These are phyloP conservation scores for Drosophila emarginata DNA, from an alignment of 2,888 invertebrate genomes.

Conservation along the genomic window DNA sequence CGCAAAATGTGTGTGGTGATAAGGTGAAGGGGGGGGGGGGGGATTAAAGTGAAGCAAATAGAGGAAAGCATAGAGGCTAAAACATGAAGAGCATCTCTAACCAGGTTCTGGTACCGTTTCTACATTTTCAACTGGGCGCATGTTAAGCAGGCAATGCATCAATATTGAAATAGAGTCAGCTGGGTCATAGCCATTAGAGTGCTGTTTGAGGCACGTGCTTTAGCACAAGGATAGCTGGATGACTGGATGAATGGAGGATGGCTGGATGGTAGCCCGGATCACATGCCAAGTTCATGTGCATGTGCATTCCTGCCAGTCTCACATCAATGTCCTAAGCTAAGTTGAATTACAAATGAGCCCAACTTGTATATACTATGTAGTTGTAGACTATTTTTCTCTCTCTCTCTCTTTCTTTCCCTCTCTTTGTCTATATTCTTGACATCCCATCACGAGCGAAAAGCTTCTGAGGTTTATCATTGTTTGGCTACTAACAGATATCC, in stretches of 20 bases:
- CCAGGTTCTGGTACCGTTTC: not conserved
- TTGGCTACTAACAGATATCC: constrained; percentile 39
- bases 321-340: constrained; percentile 59
- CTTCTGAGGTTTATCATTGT: constrained; percentile 67
- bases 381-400: not conserved
- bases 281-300: constrained; percentile 18
- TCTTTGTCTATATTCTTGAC: constrained; percentile 30
- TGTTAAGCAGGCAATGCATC: constrained; percentile 62
- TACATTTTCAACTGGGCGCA: constrained; percentile 13
- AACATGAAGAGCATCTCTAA: not conserved
- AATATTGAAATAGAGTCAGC: constrained; percentile 53
- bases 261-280: constrained; percentile 41
- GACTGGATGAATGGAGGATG: not conserved
- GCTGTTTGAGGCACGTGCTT: constrained; percentile 32
- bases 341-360: constrained; percentile 71
- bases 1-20: constrained; percentile 46
- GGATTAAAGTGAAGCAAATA: too few species aligned
- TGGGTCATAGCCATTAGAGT: constrained; percentile 37
- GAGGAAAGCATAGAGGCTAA: too few species aligned
- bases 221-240: constrained; percentile 9
- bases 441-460: constrained; percentile 38
- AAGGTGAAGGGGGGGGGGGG: too few species aligned
- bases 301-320: constrained; percentile 37
- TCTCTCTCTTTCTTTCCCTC: not conserved
- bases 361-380: constrained; percentile 9